Percentiles rank a stretch among this genome's conserved stretches.
These are phyloP conservation scores for Macrotus californicus DNA, from an alignment of 2,113 vertebrate species.

Conservation along the genomic window DNA sequence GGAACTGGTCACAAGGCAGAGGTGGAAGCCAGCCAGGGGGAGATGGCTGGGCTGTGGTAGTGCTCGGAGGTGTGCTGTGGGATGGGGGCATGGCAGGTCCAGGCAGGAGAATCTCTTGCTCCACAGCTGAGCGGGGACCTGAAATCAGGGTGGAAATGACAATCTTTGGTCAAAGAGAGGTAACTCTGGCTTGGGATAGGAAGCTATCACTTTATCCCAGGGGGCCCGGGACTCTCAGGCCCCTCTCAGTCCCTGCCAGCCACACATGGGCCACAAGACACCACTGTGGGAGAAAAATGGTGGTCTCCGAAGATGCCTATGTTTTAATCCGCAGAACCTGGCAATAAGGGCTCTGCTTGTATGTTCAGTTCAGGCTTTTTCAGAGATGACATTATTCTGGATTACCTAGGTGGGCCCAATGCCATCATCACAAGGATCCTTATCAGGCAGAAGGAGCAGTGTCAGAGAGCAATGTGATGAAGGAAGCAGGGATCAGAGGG, in stretches of 20 bases:
- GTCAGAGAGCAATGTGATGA: neutral
- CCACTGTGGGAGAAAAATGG: neutral
- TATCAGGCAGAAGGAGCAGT: too few species aligned
- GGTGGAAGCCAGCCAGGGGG: too few species aligned
- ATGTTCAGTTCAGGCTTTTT: neutral
- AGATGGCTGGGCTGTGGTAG: neutral
- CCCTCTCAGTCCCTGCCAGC: neutral
- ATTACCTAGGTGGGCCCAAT: too few species aligned
- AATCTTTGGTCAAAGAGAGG: neutral
- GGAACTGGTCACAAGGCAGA: neutral
- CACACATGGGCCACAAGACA: neutral
- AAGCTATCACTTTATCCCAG: neutral
- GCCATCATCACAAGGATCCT: neutral
- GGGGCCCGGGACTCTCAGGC: neutral
- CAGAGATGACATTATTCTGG: neutral
- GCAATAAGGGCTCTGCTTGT: neutral
- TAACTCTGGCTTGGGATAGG: neutral
- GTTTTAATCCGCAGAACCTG: neutral
- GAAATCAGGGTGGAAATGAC: neutral
- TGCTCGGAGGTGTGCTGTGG: fast-evolving
- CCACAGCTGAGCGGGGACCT: neutral
- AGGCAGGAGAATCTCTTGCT: neutral
- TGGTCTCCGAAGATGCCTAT: neutral
- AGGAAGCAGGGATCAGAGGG: neutral
- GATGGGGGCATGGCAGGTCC: neutral